phyloP scores from a whole-genome alignment of 2,113 vertebrate genomes.

The Pampusana beccarii region DNA sequence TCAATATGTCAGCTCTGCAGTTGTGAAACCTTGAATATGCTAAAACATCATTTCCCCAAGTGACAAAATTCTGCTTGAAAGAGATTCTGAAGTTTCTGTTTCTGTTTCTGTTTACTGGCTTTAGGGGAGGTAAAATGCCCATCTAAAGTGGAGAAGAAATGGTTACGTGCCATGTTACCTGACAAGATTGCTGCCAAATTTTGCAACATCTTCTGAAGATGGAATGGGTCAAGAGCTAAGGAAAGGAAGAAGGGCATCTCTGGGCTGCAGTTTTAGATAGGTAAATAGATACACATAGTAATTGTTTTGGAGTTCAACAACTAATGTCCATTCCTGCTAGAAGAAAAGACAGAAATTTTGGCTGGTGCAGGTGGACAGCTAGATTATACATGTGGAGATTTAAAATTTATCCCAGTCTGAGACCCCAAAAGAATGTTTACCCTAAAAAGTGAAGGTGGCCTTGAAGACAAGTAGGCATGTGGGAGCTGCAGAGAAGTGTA shows the following conservation, averaged over 20 bases:
- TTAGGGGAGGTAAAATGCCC: neutral
- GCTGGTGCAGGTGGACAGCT: neutral
- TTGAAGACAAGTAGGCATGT: fast-evolving
- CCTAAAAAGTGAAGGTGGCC: neutral
- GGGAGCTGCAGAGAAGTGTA: neutral
- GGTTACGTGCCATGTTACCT: fast-evolving
- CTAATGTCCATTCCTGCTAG: neutral
- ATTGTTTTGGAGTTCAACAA: neutral
- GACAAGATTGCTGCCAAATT: neutral
- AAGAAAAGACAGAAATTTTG: neutral
- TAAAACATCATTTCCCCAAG: neutral
- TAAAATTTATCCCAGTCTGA: neutral
- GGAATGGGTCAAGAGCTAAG: neutral
- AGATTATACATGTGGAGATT: neutral
- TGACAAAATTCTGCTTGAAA: neutral
- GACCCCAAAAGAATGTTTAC: neutral
- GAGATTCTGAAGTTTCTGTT: neutral
- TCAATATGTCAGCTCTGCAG: neutral
- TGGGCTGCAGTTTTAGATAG: neutral
- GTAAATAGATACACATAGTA: neutral
- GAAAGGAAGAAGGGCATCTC: neutral
- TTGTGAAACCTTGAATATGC: neutral
- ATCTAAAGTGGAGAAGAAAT: neutral
- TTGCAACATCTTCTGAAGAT: neutral
- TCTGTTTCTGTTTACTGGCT: neutral